Evolutionary conservation across 2,113 vertebrate genomes (phyloP).

Genomic region (Genyomyrus donnyi): DNA sequence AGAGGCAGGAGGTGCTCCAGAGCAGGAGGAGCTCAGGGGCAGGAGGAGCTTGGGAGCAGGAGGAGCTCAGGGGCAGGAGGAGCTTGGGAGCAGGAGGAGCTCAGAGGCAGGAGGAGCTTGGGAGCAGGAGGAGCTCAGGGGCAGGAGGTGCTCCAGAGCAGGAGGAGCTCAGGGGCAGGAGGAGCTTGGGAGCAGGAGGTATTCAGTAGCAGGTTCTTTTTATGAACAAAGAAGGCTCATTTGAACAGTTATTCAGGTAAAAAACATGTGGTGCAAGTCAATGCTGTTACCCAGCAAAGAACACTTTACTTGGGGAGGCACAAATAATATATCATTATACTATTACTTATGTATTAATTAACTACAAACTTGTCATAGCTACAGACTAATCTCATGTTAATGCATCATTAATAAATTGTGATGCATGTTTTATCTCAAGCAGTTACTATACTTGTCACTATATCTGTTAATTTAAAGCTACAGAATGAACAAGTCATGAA

Average conservation of each 20-base stretch:
- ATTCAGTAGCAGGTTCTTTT: not conserved
- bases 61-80: no score
- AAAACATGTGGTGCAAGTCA: not conserved
- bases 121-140: no score
- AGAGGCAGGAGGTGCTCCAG: not conserved
- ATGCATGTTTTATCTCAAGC: not conserved
- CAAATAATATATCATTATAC: not conserved
- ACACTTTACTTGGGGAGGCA: no score
- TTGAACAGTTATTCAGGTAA: not conserved
- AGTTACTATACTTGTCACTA: not conserved
- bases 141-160: not conserved
- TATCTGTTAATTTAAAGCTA: not conserved
- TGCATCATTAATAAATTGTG: not conserved
- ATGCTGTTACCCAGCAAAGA: not conserved
- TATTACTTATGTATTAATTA: not conserved
- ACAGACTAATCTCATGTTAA: not conserved
- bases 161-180: not conserved
- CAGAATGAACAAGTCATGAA: not conserved
- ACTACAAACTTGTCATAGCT: not conserved
- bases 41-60: no score
- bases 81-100: no score
- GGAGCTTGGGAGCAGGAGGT: not conserved
- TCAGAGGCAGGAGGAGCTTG: no score
- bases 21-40: no score
- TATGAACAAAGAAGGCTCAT: not conserved